Evolutionary conservation across 2,888 invertebrate genomes (phyloP).

Genomic region (Hermaeophaga mercurialis): DNA sequence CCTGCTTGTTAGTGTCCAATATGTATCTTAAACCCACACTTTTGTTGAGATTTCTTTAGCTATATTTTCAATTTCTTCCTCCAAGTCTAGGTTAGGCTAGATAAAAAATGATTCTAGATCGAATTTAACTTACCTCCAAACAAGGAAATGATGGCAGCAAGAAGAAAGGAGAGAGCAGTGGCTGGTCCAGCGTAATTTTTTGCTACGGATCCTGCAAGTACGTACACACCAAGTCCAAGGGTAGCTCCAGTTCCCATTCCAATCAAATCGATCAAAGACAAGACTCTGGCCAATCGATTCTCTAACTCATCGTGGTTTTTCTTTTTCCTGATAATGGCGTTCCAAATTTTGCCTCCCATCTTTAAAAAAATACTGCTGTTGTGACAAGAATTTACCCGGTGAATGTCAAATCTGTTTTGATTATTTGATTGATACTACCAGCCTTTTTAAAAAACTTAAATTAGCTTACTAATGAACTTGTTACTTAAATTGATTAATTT

Average conservation of each 20-base stretch:
- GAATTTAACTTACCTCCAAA: slow-evolving; percentile 73
- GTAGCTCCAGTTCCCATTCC: slow-evolving; percentile 82
- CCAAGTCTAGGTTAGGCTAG: too few species aligned
- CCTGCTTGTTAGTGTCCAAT: too few species aligned
- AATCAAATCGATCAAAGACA: slow-evolving; percentile 81
- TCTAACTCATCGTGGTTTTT: slow-evolving; percentile 54
- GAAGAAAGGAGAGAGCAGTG: slow-evolving; percentile 80
- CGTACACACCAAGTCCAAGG: slow-evolving; percentile 89
- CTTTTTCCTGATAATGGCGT: slow-evolving; percentile 56
- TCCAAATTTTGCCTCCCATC: slow-evolving; percentile 15
- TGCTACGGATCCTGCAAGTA: slow-evolving; percentile 83
- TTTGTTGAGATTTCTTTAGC: too few species aligned
- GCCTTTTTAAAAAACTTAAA: too few species aligned
- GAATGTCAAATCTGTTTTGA: too few species aligned
- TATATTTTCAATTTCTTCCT: too few species aligned
- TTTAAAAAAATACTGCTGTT: slow-evolving; percentile 8
- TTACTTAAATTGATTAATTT: too few species aligned
- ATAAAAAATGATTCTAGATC: too few species aligned
- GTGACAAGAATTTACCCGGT: too few species aligned
- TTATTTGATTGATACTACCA: too few species aligned
- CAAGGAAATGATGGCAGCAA: slow-evolving; percentile 87
- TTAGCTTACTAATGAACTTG: too few species aligned
- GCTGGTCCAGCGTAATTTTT: slow-evolving; percentile 83
- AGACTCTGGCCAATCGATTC: slow-evolving; percentile 68
- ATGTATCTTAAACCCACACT: too few species aligned